Conservation (phyloP, 2,113 vertebrate genomes). For the Puma concolor region DNA sequence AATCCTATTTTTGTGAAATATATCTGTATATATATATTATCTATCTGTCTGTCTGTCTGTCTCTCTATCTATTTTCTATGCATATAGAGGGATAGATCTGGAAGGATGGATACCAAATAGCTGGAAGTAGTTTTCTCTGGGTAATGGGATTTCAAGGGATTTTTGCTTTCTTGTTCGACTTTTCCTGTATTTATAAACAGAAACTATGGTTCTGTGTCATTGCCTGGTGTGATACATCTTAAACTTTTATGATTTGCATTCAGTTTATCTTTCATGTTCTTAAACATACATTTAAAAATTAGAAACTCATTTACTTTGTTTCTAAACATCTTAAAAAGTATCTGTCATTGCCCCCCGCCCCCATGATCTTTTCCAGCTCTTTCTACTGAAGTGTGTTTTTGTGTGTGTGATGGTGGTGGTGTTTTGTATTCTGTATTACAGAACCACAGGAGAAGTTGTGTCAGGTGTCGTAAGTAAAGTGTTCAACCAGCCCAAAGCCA, state of each 20-base stretch:
- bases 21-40: neutral
- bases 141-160: slow-evolving; percentile 32
- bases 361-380: slow-evolving; percentile 2
- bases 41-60: neutral
- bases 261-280: neutral
- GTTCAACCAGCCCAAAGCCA: slow-evolving; percentile 98
- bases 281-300: slow-evolving; percentile 15
- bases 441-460: slow-evolving; percentile 96
- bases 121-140: slow-evolving; percentile 33
- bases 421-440: slow-evolving; percentile 82
- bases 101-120: neutral
- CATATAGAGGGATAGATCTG: neutral
- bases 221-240: neutral
- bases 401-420: neutral
- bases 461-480: slow-evolving; percentile 98
- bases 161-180: slow-evolving; percentile 47
- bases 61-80: neutral
- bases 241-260: neutral
- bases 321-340: neutral
- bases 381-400: slow-evolving; percentile 34
- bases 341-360: neutral
- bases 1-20: neutral
- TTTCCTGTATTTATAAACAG: slow-evolving; percentile 34
- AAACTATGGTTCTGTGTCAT: neutral
- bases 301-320: neutral